Base-by-base conservation (phyloP, 2,888 invertebrate genomes). In the Ormyrus labotus region DNA sequence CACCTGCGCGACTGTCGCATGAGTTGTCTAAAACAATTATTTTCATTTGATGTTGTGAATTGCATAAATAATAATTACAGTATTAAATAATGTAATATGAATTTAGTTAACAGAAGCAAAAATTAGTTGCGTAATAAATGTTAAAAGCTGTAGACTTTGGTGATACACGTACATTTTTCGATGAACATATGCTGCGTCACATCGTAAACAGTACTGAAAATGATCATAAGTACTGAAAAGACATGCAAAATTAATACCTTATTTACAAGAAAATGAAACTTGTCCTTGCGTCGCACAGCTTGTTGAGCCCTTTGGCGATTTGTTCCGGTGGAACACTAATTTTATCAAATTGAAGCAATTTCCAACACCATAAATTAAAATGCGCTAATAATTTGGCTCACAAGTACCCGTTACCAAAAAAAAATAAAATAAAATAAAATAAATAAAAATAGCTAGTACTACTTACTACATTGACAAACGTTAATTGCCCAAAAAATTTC, bases 1-100 rank as follows among this genome's bases (percentile, higher is more conserved):
- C 13, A 97, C 94, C 91, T 96, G 96, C 13, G 96, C 96, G 78
- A 97, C 96, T 51, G 93, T 94, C 90, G 88, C 87, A 79, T 90
- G 90, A 70, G 86, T 88, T 50, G 90, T 88, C 90, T 90, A 82
- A 71, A 85, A 84, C 63, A 83, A 53, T 50, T 50, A 86, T 72
- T 69, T 47, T 34, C 19, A 61, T 67, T 65, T 34, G 4, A 13
- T 73, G 47, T 51, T 64, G 19, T 72, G 69, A 71, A 55, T 55
- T 5, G 10, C 5, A 60, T 9, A 77, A 58, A 73, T 69, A 19
- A 53, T 9, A 63, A 50, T 48, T 5, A 67, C 13, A 60, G 64
- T 51, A 70, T 55, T 77, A 61, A 4, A 58, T 53, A 75, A 67
- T 67, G 57, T 50, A 53, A 72, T 34, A 34, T 72, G 75, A 6